These are phyloP conservation scores for Mythimna impura DNA, from an alignment of 2,888 invertebrate species.

Conservation along the genomic window DNA sequence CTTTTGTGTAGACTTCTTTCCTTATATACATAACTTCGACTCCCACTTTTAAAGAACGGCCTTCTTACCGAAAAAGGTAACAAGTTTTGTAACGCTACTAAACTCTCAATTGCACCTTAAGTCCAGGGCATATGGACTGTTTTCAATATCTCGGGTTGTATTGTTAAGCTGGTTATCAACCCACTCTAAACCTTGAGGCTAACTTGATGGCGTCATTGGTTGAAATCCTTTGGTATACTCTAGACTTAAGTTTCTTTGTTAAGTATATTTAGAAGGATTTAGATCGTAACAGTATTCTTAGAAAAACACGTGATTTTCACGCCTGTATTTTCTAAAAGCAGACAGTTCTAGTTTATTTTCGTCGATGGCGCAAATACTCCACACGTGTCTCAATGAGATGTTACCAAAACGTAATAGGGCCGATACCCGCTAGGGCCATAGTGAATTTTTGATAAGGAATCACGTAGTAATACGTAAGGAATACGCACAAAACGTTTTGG, in stretches of 20 bases:
- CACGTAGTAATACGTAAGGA: too few species aligned
- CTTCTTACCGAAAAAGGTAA: conserved; percentile 34
- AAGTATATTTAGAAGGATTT: not conserved
- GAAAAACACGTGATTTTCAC: not conserved
- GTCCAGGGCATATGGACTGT: rapidly evolving
- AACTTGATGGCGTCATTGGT: conserved; percentile 44
- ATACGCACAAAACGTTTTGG: too few species aligned
- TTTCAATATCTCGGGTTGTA: not conserved
- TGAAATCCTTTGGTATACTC: conserved; percentile 11
- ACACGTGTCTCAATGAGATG: too few species aligned
- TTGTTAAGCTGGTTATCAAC: not conserved
- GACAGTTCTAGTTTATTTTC: too few species aligned
- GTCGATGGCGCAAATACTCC: too few species aligned
- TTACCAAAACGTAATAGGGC: too few species aligned
- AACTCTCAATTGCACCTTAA: conserved; percentile 12
- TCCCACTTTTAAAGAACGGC: conserved; percentile 33
- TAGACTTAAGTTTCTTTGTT: conserved; percentile 18
- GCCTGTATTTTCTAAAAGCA: too few species aligned
- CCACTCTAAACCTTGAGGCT: conserved; percentile 43
- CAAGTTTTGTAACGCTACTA: conserved; percentile 6
- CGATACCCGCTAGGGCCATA: too few species aligned
- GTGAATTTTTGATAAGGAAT: too few species aligned
- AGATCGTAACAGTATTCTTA: not conserved
- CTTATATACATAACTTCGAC: conserved; percentile 11
- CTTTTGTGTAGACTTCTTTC: not conserved